Conservation (phyloP, 2,113 vertebrate species). For the Romanogobio albipinnatus region DNA sequence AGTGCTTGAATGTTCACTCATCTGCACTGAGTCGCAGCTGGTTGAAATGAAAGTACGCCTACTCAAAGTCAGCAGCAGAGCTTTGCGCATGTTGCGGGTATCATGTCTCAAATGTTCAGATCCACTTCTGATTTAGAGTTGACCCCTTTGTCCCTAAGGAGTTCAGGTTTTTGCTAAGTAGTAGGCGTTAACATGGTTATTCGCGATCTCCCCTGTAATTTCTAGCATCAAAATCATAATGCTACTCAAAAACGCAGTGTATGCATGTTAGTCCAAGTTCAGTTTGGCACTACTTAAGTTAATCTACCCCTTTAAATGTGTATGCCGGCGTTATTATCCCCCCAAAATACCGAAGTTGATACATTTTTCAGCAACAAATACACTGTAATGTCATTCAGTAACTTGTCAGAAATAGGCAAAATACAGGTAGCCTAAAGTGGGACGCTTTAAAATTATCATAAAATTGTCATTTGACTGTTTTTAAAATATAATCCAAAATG, state of each 20-base stretch:
- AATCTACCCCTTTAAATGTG: neutral
- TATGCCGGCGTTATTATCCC: neutral
- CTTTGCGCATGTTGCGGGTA: conserved; percentile 55
- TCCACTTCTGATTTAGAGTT: neutral
- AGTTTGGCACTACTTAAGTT: neutral
- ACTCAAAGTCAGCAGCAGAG: conserved; percentile 41
- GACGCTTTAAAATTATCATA: neutral
- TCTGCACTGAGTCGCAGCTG: conserved; percentile 47
- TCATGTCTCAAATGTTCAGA: conserved; percentile 2
- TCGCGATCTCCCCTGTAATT: neutral
- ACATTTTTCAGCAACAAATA: neutral
- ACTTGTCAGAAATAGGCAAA: neutral
- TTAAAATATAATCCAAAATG: neutral
- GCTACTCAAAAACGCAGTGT: neutral
- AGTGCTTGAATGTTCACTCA: conserved; percentile 21
- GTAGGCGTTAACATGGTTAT: neutral
- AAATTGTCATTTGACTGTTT: neutral
- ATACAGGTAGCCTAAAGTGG: neutral
- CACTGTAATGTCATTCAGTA: neutral
- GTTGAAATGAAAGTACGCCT: conserved; percentile 40
- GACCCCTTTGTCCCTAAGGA: neutral
- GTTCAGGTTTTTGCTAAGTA: neutral
- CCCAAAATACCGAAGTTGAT: neutral
- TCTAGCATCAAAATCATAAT: neutral
- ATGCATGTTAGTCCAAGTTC: neutral